Conservation (phyloP, 2,113 vertebrate species). For the Aegypius monachus region DNA sequence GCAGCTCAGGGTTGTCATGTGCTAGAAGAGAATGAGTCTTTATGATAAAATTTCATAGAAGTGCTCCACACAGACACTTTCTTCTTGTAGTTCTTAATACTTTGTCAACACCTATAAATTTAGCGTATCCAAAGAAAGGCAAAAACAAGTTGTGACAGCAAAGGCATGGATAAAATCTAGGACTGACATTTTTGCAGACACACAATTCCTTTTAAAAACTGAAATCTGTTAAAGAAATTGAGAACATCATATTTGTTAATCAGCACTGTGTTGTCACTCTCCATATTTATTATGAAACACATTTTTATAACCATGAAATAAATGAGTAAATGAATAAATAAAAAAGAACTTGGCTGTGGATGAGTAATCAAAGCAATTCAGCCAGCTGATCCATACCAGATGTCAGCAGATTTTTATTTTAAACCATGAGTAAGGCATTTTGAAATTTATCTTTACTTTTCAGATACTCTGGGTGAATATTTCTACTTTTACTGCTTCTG, state of each 20-base stretch:
- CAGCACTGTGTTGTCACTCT: slow-evolving; percentile 37
- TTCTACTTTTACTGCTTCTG: not conserved
- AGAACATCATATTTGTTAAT: not conserved
- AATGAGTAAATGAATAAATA: slow-evolving; percentile 45
- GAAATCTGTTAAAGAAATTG: slow-evolving; percentile 15
- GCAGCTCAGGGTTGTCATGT: not conserved
- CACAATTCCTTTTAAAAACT: not conserved
- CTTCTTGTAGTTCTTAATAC: not conserved
- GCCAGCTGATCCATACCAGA: slow-evolving; percentile 5
- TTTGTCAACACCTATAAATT: slow-evolving; percentile 43
- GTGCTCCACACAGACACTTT: not conserved
- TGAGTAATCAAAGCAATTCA: slow-evolving; percentile 25
- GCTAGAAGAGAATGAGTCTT: not conserved
- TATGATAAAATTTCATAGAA: not conserved
- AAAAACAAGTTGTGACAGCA: slow-evolving; percentile 15
- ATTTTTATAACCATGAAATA: slow-evolving; percentile 42
- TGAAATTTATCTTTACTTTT: slow-evolving; percentile 23
- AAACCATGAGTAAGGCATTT: not conserved
- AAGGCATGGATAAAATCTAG: slow-evolving; percentile 12
- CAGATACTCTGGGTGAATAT: slow-evolving; percentile 10
- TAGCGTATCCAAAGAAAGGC: slow-evolving; percentile 21
- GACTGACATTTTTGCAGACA: not conserved
- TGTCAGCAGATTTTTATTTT: slow-evolving; percentile 28
- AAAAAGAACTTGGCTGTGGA: not conserved
- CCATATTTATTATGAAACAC: slow-evolving; percentile 51